Percentiles rank a stretch among this genome's conserved stretches.
These are phyloP conservation scores for Tryphoninae sp. DNA, from an alignment of 2,888 invertebrate genomes.

Conservation along the genomic window DNA sequence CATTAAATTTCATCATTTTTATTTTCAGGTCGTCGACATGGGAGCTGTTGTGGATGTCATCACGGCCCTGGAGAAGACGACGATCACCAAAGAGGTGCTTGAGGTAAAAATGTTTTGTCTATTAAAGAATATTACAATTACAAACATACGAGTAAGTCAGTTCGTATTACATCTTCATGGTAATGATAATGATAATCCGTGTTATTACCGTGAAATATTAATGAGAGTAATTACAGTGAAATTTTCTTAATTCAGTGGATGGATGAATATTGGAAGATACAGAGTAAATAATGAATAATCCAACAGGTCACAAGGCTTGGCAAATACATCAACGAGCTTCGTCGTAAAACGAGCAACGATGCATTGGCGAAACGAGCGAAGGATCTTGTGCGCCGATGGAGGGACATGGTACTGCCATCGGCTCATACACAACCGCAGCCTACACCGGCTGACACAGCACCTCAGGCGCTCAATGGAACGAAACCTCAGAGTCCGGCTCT, in stretches of 20 bases:
- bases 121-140: background rate
- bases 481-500: constrained; percentile 72
- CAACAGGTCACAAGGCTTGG: constrained; percentile 95
- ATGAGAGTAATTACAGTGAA: background rate
- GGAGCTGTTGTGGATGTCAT: constrained; percentile 96
- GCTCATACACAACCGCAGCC: constrained; percentile 76
- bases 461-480: constrained; percentile 72
- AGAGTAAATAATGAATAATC: constrained; percentile 74
- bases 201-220: background rate
- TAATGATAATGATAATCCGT: background rate
- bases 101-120: constrained; percentile 85
- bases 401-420: constrained; percentile 90
- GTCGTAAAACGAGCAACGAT: constrained; percentile 92
- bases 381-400: constrained; percentile 95
- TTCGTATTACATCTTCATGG: background rate
- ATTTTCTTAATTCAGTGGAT: background rate
- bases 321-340: constrained; percentile 94
- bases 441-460: constrained; percentile 76
- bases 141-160: too few relatives aligned
- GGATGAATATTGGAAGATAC: constrained; percentile 44
- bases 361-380: constrained; percentile 94
- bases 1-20: background rate
- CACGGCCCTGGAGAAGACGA: constrained; percentile 94
- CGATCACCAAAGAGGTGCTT: constrained; percentile 94
- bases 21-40: constrained; percentile 94